These are phyloP conservation scores for Acrocephalus kingi DNA, from an alignment of 2,113 vertebrate species.

Conservation along the genomic window DNA sequence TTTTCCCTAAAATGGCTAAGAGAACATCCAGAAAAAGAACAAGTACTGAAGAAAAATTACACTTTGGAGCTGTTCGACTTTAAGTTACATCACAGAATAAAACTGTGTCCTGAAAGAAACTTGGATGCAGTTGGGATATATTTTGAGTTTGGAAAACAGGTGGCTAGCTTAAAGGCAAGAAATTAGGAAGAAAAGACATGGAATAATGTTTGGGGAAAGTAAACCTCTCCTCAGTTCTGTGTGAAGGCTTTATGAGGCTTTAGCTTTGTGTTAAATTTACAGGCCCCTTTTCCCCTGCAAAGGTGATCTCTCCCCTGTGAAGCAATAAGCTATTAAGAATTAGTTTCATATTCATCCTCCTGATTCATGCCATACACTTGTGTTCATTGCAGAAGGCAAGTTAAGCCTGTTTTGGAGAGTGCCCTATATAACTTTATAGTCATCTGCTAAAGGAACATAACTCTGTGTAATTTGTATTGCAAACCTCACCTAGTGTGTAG, in stretches of 20 bases:
- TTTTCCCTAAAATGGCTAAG: neutral
- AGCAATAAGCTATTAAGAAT: conserved; percentile 38
- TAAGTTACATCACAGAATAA: neutral
- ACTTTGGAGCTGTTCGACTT: neutral
- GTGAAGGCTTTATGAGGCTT: neutral
- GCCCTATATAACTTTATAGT: conserved; percentile 51
- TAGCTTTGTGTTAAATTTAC: neutral
- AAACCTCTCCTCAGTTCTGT: neutral
- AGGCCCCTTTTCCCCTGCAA: neutral
- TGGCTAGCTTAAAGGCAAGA: neutral
- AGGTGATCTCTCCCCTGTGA: conserved; percentile 21
- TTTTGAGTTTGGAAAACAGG: neutral
- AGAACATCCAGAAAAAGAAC: neutral
- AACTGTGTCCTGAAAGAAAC: neutral
- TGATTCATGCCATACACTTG: conserved; percentile 26
- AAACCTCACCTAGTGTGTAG: neutral
- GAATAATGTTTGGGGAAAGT: neutral
- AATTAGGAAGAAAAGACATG: neutral
- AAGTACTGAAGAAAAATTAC: neutral
- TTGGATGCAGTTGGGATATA: neutral
- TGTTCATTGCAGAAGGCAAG: conserved; percentile 33
- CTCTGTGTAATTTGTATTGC: conserved; percentile 39
- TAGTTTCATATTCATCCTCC: conserved; percentile 14
- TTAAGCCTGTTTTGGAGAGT: conserved; percentile 13
- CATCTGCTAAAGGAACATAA: conserved; percentile 28